A percentile compares a stretch with the other conserved stretches of the same genome.
These are phyloP conservation scores for Clepsis dumicolana DNA, from an alignment of 2,888 invertebrate genomes.

Conservation along the genomic window DNA sequence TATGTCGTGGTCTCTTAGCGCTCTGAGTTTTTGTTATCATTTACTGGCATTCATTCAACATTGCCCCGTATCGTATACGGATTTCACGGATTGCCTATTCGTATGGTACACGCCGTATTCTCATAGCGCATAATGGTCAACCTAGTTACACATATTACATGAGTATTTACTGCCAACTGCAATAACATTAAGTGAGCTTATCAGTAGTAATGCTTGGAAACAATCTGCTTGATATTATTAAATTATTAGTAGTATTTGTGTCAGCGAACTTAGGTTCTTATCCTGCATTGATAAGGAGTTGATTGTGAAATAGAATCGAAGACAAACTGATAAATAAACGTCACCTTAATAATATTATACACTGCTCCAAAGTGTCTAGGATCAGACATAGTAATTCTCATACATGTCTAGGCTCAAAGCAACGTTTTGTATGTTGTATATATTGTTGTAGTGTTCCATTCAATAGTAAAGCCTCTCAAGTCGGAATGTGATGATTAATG, in stretches of 20 bases:
- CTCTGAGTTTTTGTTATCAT: not conserved
- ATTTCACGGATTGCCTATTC: not conserved
- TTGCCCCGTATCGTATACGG: not conserved
- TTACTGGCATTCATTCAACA: not conserved
- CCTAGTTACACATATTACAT: conserved; percentile 8
- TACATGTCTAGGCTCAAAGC: not conserved
- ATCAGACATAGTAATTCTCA: not conserved
- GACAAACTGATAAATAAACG: conserved; percentile 33
- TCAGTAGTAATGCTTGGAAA: conserved; percentile 31
- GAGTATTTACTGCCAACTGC: conserved; percentile 13
- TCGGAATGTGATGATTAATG: conserved; percentile 16
- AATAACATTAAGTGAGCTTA: conserved; percentile 28
- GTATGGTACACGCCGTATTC: not conserved
- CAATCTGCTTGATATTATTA: conserved; percentile 26
- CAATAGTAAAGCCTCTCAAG: conserved; percentile 9
- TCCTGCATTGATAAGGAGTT: conserved; percentile 42
- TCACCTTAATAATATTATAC: conserved; percentile 6
- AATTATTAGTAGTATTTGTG: conserved; percentile 37
- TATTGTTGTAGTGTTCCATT: conserved; percentile 1
- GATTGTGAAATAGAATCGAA: conserved; percentile 42
- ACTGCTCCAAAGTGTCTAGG: not conserved
- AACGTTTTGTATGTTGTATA: not conserved
- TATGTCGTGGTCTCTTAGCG: not conserved
- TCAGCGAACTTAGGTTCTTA: conserved; percentile 44
- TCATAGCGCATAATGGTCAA: conserved; percentile 1